Base-by-base conservation (phyloP, 2,113 vertebrate species). In the Setophaga kirtlandii region DNA sequence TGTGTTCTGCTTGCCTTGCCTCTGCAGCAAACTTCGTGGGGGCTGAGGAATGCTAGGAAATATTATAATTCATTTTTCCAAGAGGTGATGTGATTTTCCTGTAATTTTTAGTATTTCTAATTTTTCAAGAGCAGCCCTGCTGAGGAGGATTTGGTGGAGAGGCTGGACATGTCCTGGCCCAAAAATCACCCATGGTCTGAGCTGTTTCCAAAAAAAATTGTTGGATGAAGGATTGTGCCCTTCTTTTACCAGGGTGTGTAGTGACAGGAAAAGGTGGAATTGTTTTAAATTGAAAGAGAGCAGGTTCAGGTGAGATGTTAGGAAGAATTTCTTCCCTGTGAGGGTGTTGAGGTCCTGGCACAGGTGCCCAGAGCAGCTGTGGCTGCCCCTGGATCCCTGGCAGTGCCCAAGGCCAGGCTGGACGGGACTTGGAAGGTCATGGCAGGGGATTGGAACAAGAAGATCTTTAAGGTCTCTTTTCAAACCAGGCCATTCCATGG, bases 311-410 rank as follows among this genome's bases (percentile, higher is more conserved):
- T 50, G 10, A 14, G 22, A 15, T 23, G 22, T 44, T 4, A 18
- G 27, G 37, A 33, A 37, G 22, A 8, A 77, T 60, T 52, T 4
- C 4, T 33, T 60, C 15, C 9, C 12, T 47, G 30, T 15, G 28
- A 56, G n/a, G 9, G 6, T 15, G 22, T 14, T 0, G 0, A 39
- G 23, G 7, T 3, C 11, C 31, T 75, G 50, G 20, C 42, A 49
- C 30, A 58, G 23, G 5, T 35, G 35, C 35, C 35, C 52, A 14
- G 52, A 59, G 31, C 2, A 86, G 31, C 42, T 77, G 46, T 10
- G 46, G 24, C 44, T 68, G 73, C 11, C 25, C 18, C 50, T 77
- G 46, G 28, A 49, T 65, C 52, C 22, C 83, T 77, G 33, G 33
- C 1, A 60, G 14, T 77, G 53, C 2, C 27, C 73, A 52, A 31